Conservation (phyloP, 30 jellyfish, hydroid and myxozoan genomes). For the Hydra vulgaris region DNA sequence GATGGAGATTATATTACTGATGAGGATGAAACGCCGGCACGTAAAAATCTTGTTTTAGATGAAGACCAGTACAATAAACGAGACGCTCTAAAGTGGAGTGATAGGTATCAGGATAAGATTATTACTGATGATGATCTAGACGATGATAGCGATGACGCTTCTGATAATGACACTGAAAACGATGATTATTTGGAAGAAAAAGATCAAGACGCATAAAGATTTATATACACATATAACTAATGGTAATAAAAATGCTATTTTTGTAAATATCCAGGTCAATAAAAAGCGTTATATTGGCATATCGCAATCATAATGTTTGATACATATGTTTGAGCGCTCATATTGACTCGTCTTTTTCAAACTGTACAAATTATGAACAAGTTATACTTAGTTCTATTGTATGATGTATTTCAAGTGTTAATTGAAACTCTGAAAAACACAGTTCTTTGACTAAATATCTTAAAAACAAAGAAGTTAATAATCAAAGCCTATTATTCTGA, state of each 20-base stretch:
- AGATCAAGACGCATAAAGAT: neutral
- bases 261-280: neutral
- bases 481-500: too few relatives aligned
- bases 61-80: constrained; percentile 11
- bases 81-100: neutral
- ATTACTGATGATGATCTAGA: constrained; percentile 7
- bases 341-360: too few relatives aligned
- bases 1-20: neutral
- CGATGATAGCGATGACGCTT: constrained; percentile 2
- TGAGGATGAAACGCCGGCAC: neutral
- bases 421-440: too few relatives aligned
- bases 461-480: too few relatives aligned
- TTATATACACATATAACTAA: neutral
- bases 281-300: neutral
- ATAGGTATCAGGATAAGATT: neutral
- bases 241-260: neutral
- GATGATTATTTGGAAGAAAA: constrained; percentile 8
- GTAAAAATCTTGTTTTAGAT: constrained; percentile 3
- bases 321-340: too few relatives aligned
- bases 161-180: constrained; percentile 4
- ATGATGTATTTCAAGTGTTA: too few relatives aligned
- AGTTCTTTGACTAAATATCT: too few relatives aligned
- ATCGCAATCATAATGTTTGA: too few relatives aligned
- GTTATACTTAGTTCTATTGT: too few relatives aligned
- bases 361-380: too few relatives aligned